Base-by-base conservation (phyloP, 2,888 invertebrate species). In the Nymphalis urticae region DNA sequence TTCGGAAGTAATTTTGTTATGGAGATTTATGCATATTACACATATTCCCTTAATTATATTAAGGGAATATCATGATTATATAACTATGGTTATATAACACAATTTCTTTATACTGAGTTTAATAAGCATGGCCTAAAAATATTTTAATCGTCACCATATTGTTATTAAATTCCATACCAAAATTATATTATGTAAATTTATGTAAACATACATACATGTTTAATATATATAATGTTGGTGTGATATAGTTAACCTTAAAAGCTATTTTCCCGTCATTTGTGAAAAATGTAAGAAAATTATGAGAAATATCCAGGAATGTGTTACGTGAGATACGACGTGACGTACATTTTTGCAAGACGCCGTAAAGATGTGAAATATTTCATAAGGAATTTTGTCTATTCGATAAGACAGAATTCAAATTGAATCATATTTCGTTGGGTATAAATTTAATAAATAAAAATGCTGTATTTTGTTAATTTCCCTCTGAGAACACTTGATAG, bases 301-400 rank as follows among this genome's bases (percentile, higher is more conserved):
- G 58, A 42, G 36, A 54, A 53, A 21, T 50, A 16, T 24, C 24
- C 24, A 47, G 54, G 62, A 58, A 62, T 56, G 47, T 68, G 48
- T 56, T 48, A 61, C 32, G 50, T 48, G 19, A 58, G 54, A 64
- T 32, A 27, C 42, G 36, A 61, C 54, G 27, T 17, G 48, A 62
- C 48, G 36, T 16, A 67, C 53, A n/a, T 36, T 71, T 68, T 60
- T 61, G 47, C 53, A 68, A 62, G 62, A 65, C 51, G 27, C 61
- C 58, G 36, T 21, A 51, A 66, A 66, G 66, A 63, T 27, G 54
- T 54, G 53, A 68, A 59, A 60, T 63, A 65, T 66, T 48, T 59
- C 54, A 60, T 61, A 60, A 66, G 51, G 61, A 56, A 71, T 69
- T 64, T 60, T 60, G 48, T 66, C 48, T 66, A 48, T 27, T 50